Evolutionary conservation across 2,113 vertebrate genomes (phyloP).

Genomic region (Odobenus rosmarus): DNA sequence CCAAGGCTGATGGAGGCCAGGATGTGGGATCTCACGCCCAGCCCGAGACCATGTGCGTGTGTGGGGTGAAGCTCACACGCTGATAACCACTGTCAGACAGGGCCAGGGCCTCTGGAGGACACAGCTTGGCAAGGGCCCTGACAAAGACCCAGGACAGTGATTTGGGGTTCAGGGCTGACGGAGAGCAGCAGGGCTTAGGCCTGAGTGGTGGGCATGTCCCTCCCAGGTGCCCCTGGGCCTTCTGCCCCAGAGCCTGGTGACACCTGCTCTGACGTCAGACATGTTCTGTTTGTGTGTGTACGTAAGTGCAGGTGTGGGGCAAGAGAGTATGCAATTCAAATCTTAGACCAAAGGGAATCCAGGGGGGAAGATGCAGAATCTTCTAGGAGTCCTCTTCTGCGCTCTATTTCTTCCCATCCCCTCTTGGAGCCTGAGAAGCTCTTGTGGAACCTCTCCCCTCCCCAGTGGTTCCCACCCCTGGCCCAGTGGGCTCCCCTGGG

Average conservation of each 20-base stretch:
- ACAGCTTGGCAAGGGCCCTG: too few relatives aligned
- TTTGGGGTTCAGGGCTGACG: not conserved
- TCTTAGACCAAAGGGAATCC: not conserved
- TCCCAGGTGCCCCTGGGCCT: rapidly evolving
- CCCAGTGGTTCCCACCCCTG: rapidly evolving
- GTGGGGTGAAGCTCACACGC: rapidly evolving
- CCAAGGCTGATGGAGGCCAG: not conserved
- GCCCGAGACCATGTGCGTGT: rapidly evolving
- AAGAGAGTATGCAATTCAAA: not conserved
- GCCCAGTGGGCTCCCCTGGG: not conserved
- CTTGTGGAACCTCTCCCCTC: not conserved
- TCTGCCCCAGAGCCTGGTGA: not conserved
- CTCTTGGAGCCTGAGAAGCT: not conserved
- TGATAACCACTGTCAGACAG: rapidly evolving
- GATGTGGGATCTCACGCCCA: not conserved
- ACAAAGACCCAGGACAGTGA: not conserved
- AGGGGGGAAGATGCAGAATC: not conserved
- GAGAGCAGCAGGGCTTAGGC: not conserved
- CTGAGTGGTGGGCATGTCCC: not conserved
- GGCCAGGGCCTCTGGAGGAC: not conserved
- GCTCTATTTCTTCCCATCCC: not conserved
- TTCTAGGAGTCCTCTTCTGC: not conserved
- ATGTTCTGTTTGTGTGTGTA: not conserved
- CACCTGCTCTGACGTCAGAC: rapidly evolving
- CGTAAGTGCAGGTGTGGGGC: not conserved